Percentiles rank a stretch among this genome's conserved stretches.
Evolutionary conservation across 2,888 invertebrate species (phyloP).

Genomic region (Cerastoderma edule): DNA sequence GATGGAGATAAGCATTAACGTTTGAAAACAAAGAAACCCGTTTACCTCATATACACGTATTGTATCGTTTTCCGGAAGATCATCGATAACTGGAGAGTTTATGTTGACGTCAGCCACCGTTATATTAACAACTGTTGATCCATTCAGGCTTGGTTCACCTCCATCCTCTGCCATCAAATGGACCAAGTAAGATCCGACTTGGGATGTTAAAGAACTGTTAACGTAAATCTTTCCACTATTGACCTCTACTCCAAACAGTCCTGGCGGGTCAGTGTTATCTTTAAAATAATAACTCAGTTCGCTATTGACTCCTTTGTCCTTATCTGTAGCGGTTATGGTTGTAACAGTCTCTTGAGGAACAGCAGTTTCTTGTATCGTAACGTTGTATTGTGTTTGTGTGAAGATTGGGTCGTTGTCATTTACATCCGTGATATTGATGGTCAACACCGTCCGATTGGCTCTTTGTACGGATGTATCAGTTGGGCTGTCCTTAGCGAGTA

Average conservation of each 20-base stretch:
- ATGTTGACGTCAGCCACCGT: slow-evolving; percentile 45
- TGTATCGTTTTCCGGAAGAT: slow-evolving; percentile 26
- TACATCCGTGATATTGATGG: slow-evolving; percentile 87
- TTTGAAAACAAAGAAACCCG: background rate
- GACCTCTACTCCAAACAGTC: slow-evolving; percentile 31
- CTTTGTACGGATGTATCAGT: slow-evolving; percentile 17
- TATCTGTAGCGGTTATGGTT: slow-evolving; percentile 34
- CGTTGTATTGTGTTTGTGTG: slow-evolving; percentile 56
- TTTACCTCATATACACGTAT: slow-evolving; percentile 50
- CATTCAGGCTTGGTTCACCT: slow-evolving; percentile 29
- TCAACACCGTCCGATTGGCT: slow-evolving; percentile 32
- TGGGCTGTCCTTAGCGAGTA: slow-evolving; percentile 45
- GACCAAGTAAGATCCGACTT: slow-evolving; percentile 25
- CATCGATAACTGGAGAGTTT: slow-evolving; percentile 30
- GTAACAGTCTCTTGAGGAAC: background rate
- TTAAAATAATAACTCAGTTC: slow-evolving; percentile 1
- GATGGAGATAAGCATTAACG: too few relatives aligned
- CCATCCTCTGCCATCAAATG: slow-evolving; percentile 37
- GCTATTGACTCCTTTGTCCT: slow-evolving; percentile 19
- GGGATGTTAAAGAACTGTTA: slow-evolving; percentile 31
- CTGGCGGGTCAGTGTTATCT: slow-evolving; percentile 9
- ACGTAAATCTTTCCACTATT: slow-evolving; percentile 30
- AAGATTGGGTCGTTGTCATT: slow-evolving; percentile 96
- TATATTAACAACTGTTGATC: slow-evolving; percentile 31
- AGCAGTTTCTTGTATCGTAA: slow-evolving; percentile 40